These are phyloP conservation scores for Pteropus alecto DNA, from an alignment of 2,113 vertebrate species.

Conservation along the genomic window DNA sequence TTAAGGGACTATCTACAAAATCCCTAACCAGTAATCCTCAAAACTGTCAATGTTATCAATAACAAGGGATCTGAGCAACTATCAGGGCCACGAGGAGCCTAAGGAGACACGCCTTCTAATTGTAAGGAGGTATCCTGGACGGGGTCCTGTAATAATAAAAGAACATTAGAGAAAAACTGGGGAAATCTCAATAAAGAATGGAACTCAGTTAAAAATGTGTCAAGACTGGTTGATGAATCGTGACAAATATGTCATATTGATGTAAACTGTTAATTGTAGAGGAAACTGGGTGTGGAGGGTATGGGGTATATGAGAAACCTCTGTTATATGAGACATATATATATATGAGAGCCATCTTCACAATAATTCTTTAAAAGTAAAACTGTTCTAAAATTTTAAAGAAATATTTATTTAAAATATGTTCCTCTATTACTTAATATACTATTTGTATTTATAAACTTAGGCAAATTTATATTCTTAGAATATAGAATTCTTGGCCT, in stretches of 20 bases:
- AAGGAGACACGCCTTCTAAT: not conserved
- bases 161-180: not conserved
- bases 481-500: not conserved
- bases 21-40: not conserved
- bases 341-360: not conserved
- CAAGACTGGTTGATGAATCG: not conserved
- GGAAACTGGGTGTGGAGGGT: not conserved
- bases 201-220: not conserved
- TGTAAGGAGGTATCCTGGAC: not conserved
- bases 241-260: not conserved
- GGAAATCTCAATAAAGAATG: not conserved
- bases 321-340: too few species aligned
- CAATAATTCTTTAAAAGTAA: not conserved
- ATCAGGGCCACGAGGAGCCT: not conserved
- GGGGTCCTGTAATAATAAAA: not conserved
- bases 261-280: not conserved
- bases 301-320: not conserved
- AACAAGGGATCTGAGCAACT: not conserved
- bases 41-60: not conserved
- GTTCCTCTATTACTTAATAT: not conserved
- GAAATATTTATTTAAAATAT: not conserved
- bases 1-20: not conserved
- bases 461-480: not conserved
- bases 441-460: not conserved
- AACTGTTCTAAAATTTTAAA: not conserved